A percentile compares a stretch with the other conserved stretches of the same genome.
These are phyloP conservation scores for Bombus breviceps DNA, from an alignment of 1,140 invertebrate genomes.

Conservation along the genomic window DNA sequence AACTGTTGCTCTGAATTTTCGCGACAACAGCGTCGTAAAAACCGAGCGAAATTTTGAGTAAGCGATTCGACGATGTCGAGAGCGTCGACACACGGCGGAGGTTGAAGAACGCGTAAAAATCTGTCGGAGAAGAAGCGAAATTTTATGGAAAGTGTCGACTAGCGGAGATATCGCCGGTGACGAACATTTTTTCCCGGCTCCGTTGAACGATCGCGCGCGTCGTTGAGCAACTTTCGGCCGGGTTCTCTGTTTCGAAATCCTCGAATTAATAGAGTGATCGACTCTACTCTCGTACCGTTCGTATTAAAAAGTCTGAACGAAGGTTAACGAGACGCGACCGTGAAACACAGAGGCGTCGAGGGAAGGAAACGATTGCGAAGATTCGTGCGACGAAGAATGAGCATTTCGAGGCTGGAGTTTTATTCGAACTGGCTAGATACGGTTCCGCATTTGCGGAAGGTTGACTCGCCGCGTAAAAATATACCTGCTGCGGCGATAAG, in stretches of 20 bases:
- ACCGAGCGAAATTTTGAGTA: not conserved
- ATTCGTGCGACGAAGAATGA: not conserved
- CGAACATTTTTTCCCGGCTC: conserved; percentile 5
- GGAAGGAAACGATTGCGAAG: not conserved
- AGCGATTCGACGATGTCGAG: not conserved
- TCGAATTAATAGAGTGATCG: not conserved
- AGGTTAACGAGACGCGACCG: not conserved
- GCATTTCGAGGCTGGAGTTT: conserved; percentile 24
- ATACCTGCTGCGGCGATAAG: conserved; percentile 7
- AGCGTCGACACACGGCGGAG: not conserved
- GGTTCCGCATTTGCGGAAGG: conserved; percentile 14
- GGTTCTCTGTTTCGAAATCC: not conserved
- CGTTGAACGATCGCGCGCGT: conserved; percentile 16
- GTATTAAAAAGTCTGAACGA: not conserved
- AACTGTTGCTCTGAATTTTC: too few species aligned
- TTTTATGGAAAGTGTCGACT: not conserved
- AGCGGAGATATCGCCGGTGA: not conserved
- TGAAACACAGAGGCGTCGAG: not conserved
- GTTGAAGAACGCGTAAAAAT: conserved; percentile 14
- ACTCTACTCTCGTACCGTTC: not conserved
- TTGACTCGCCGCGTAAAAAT: conserved; percentile 21
- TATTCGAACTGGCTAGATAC: not conserved
- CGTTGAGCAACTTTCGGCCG: not conserved
- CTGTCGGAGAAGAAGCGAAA: not conserved
- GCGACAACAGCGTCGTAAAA: too few species aligned